Base-by-base conservation (phyloP, 2,113 vertebrate species). In the Phodopus roborovskii region DNA sequence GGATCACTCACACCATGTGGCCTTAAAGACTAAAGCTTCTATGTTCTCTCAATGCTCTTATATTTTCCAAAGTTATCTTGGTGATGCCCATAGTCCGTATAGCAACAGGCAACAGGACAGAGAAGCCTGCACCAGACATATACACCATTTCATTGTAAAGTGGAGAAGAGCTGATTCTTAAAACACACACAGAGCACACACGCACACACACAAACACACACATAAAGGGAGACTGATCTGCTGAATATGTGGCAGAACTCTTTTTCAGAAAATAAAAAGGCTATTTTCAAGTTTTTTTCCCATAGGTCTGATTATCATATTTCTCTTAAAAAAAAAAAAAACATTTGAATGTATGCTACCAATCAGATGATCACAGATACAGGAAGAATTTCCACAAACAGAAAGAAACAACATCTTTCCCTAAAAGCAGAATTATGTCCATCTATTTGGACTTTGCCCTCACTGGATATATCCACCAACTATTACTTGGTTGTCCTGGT, bases 331-430 rank as follows among this genome's bases (percentile, higher is more conserved):
- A 45, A 45, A 45, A 45, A 45, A 45, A 45, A 94, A 92, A 93
- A 7, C 74, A 92, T 92, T 30, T 19, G 53, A 92, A 42, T 45
- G 85, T 85, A 74, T 87, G 5, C 28, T 68, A 78, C 16, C 74
- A 93, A 84, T 48, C 73, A 90, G 45, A 11, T 45, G 33, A 73
- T 84, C 45, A 75, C 3, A 88, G 48, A 74, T 90, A 91, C 0
- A 53, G 13, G 62, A 58, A 66, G n/a, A 90, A 22, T 92, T 88
- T 94, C 36, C 73, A 78, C 7, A 94, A 97, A 90, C 20, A 88
- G 16, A 84, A 36, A 73, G 66, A 81, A 74, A 64, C 86, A 71
- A 19, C 7, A 9, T 92, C 84, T 94, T 97, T 87, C n/a, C 22
- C 85, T 86, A 28, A 92, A 94, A 81, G 50, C 26, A 92, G 50